phyloP scores from a whole-genome alignment of 2,888 invertebrate species.

The Notodonta dromedarius region DNA sequence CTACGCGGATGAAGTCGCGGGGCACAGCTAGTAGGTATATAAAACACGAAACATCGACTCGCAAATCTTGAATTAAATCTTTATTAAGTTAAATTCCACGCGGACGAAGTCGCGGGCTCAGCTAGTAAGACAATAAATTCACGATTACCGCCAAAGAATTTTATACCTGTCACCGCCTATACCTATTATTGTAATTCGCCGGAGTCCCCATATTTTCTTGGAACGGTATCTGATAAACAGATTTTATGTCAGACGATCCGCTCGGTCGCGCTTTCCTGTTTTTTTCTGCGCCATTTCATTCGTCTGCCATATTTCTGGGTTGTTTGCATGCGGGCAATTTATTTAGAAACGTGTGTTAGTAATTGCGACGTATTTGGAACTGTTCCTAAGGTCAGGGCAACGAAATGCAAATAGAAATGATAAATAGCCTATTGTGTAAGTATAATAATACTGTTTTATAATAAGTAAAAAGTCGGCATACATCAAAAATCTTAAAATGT shows the following conservation, averaged over 20 bases:
- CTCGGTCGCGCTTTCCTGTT: conserved; percentile 23
- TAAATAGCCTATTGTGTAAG: too few species aligned
- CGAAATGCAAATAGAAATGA: too few species aligned
- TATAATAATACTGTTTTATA: too few species aligned
- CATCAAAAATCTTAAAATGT: too few species aligned
- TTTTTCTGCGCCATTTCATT: conserved; percentile 19
- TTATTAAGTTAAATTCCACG: too few species aligned
- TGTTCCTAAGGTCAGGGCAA: too few species aligned
- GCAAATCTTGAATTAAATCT: too few species aligned
- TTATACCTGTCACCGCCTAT: neutral
- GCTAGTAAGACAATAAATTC: neutral
- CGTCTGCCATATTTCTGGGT: neutral
- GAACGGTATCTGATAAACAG: conserved; percentile 14
- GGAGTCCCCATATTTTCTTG: conserved; percentile 12
- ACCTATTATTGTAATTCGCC: conserved; percentile 1
- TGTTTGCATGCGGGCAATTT: neutral
- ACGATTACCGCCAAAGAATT: neutral
- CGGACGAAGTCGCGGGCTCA: too few species aligned
- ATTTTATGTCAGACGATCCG: conserved; percentile 17
- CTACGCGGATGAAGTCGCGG: too few species aligned
- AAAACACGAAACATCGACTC: too few species aligned
- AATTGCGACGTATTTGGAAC: neutral
- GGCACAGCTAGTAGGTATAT: too few species aligned
- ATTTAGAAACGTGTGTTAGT: neutral
- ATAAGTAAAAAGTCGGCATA: too few species aligned